A percentile compares a stretch with the other conserved stretches of the same genome.
phyloP scores from a whole-genome alignment of 2,888 invertebrate genomes.

The Drosophila anomelani region DNA sequence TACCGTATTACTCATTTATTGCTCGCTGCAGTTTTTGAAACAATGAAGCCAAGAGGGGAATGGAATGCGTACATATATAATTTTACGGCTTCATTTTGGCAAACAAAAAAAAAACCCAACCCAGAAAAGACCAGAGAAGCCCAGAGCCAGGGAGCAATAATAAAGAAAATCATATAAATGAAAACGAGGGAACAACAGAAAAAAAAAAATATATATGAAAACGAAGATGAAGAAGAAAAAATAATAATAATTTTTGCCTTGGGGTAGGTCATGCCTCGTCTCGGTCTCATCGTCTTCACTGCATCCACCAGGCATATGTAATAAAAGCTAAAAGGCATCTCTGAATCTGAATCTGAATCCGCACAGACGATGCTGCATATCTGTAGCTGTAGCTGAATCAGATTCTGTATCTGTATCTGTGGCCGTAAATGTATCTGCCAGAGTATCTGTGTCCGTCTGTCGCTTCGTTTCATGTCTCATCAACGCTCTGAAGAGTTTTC shows the following conservation, averaged over 20 bases:
- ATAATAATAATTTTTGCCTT: slow-evolving; percentile 82
- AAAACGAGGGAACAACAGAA: slow-evolving; percentile 36
- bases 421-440: slow-evolving; percentile 15
- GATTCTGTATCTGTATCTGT: slow-evolving; percentile 29
- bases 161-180: slow-evolving; percentile 47
- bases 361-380: slow-evolving; percentile 11
- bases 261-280: slow-evolving; percentile 79
- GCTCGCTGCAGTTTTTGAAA: slow-evolving; percentile 62
- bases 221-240: slow-evolving; percentile 44
- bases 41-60: slow-evolving; percentile 41
- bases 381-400: not conserved
- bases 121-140: slow-evolving; percentile 52
- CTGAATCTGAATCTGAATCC: slow-evolving; percentile 6
- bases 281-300: slow-evolving; percentile 29
- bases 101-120: slow-evolving; percentile 52
- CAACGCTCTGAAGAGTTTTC: slow-evolving; percentile 57
- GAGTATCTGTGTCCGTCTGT: slow-evolving; percentile 48
- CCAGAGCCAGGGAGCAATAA: slow-evolving; percentile 57
- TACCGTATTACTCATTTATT: slow-evolving; percentile 70
- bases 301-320: slow-evolving; percentile 53
- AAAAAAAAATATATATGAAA: slow-evolving; percentile 22
- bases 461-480: slow-evolving; percentile 71
- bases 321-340: slow-evolving; percentile 64
- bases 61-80: slow-evolving; percentile 61
- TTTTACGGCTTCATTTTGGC: slow-evolving; percentile 69